Percentiles rank a stretch among this genome's conserved stretches.
phyloP scores from a whole-genome alignment of 2,113 vertebrate species.

The Cynocephalus volans region DNA sequence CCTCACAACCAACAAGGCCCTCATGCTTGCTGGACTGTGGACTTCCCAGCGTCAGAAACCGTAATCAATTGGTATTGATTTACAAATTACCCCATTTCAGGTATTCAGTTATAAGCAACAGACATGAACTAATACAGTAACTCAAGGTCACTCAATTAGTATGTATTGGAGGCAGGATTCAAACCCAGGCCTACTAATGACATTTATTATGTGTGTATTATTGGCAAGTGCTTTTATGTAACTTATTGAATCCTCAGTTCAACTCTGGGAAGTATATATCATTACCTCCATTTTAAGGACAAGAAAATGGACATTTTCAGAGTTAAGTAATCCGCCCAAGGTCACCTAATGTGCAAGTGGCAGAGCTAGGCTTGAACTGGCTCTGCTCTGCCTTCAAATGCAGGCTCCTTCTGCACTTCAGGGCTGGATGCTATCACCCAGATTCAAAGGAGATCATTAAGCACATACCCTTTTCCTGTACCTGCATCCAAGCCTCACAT shows the following conservation, averaged over 20 bases:
- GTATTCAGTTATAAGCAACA: no score
- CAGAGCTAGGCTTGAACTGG: not conserved
- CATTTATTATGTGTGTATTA: not conserved
- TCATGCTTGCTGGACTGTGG: no score
- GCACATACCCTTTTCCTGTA: not conserved
- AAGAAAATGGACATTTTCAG: not conserved
- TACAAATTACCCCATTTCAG: no score
- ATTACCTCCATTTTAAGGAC: conserved; percentile 31
- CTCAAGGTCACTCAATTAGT: not conserved
- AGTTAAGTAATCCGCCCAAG: not conserved
- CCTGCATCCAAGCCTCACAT: not conserved
- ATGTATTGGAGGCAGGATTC: not conserved
- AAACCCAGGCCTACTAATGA: not conserved
- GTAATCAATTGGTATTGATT: no score
- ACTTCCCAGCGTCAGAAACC: no score
- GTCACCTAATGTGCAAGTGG: not conserved
- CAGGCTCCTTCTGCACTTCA: not conserved
- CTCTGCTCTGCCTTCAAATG: conserved; percentile 20
- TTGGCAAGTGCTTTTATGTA: conserved; percentile 21
- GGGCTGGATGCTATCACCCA: not conserved
- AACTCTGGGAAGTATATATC: not conserved
- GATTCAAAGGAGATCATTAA: conserved; percentile 21
- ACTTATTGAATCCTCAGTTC: not conserved
- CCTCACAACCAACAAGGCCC: no score
- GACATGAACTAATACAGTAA: not conserved